Evolutionary conservation across 2,113 vertebrate genomes (phyloP).

Genomic region (Seriola rivoliana): DNA sequence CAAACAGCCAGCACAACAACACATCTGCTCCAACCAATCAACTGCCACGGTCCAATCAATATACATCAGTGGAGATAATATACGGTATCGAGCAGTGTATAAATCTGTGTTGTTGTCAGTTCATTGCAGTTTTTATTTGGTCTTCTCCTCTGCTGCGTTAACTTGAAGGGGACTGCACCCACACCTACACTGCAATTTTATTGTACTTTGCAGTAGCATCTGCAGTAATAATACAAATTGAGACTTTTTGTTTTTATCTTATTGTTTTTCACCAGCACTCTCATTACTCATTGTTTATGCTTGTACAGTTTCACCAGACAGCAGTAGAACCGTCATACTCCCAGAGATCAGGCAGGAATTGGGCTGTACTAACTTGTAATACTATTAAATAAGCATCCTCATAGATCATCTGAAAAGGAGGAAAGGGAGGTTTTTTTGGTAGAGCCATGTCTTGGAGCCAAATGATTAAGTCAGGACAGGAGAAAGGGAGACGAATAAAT

Average conservation of each 20-base stretch:
- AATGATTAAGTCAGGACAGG: constrained; percentile 88
- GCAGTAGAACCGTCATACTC: constrained; percentile 1
- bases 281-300: constrained; percentile 27
- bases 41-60: constrained; percentile 65
- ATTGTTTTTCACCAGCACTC: background rate
- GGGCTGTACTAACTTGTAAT: constrained; percentile 29
- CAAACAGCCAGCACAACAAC: constrained; percentile 42
- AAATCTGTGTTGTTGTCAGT: constrained; percentile 69
- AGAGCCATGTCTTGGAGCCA: constrained; percentile 77
- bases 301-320: constrained; percentile 16
- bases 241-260: constrained; percentile 23
- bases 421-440: constrained; percentile 41
- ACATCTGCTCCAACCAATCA: constrained; percentile 57
- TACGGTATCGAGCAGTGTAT: constrained; percentile 65
- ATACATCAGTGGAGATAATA: constrained; percentile 70
- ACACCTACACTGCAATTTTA: constrained; percentile 9
- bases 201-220: constrained; percentile 1
- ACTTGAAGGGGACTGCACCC: constrained; percentile 37
- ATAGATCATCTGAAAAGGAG: constrained; percentile 43
- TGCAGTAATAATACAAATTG: constrained; percentile 16
- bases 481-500: constrained; percentile 87
- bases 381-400: constrained; percentile 53
- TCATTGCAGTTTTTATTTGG: constrained; percentile 62
- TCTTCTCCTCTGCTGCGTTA: constrained; percentile 38
- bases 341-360: constrained; percentile 12